These are phyloP conservation scores for Bolinopsis microptera DNA, from an alignment of 37 sponge, comb jelly and placozoan genomes.

Conservation along the genomic window DNA sequence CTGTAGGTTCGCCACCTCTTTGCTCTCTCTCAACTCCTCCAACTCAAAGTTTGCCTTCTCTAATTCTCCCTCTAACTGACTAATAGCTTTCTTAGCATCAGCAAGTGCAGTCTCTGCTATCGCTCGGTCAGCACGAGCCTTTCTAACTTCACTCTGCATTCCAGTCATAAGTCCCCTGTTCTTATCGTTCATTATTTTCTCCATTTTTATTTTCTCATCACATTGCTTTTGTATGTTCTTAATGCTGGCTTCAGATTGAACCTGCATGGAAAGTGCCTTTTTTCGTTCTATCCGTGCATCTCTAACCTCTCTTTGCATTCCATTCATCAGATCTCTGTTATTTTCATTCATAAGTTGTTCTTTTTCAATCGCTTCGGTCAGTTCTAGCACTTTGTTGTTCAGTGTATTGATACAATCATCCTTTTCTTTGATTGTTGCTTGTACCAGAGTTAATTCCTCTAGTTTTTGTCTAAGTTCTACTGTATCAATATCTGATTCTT, in stretches of 20 bases:
- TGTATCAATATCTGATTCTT: conserved; percentile 54
- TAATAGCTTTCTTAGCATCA: background rate
- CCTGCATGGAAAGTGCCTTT: background rate
- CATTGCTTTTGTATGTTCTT: conserved; percentile 4
- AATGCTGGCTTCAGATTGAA: background rate
- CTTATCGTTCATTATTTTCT: conserved; percentile 21
- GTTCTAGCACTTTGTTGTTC: background rate
- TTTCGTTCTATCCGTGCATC: background rate
- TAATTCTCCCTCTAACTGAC: background rate
- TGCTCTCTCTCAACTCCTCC: background rate
- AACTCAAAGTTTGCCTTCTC: background rate
- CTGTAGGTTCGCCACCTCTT: background rate
- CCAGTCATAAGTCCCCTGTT: conserved; percentile 14
- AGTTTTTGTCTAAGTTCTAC: conserved; percentile 8
- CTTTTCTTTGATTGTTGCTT: conserved; percentile 12
- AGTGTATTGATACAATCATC: background rate
- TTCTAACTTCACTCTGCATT: conserved; percentile 48
- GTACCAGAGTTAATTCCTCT: background rate
- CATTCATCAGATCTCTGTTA: conserved; percentile 32
- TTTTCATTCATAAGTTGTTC: conserved; percentile 42
- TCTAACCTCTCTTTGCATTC: conserved; percentile 25
- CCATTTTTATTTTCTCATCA: conserved; percentile 18
- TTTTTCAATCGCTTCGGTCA: background rate
- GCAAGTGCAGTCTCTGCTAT: background rate
- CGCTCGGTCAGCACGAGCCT: background rate